Evolutionary conservation across 2,113 vertebrate genomes (phyloP), one percentile per base, ranked within the genome.

Genomic region (Catharus fuscescens): DNA sequence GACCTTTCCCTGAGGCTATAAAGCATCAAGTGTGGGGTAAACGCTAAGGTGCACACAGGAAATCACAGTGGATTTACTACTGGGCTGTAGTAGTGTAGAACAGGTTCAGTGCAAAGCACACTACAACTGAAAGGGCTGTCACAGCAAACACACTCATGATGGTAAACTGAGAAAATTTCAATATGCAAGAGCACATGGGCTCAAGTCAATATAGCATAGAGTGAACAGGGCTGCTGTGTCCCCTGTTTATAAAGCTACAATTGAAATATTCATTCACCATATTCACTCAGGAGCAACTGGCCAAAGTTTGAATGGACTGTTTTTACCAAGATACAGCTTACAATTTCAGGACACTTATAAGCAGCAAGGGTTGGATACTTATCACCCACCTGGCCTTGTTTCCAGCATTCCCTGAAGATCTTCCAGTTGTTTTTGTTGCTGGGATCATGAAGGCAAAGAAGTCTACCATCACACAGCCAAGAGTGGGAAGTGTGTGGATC

Each of bases 371-470:
- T 40, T 83, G 8, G 40, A 50, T 64, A 74, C 31, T 86, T 76
- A 48, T 93, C 86, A 65, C 98, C 96, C 97, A 99, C 99, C 98
- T 99, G 99, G 88, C 99, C 99, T 98, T 99, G 99, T 88, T 99
- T 99, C 99, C 99, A 99, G 97, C 99, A 99, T 91, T 99, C 99
- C 86, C 99, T 98, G 97, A 99, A 99, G 96, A 99, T 99, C 97
- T 99, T 99, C 99, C 99, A 99, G 97, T 99, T 99, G 98, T 99
- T 99, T 97, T 98, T 97, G 98, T 99, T 99, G 97, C 99, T 98
- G 81, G 99, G 99, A 96, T 99, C 99, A 94, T 99, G 99, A 88
- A 99, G 98, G 97, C 99, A 99, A 82, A 99, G 98, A 38, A 99
- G 98, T 82, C 99, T 98, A 53, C 99, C 99, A 69, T 99, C 99